A percentile compares a stretch with the other conserved stretches of the same genome.
Evolutionary conservation across 2,797 vertebrate species (phyloP).

Genomic region (Dryobates pubescens): DNA sequence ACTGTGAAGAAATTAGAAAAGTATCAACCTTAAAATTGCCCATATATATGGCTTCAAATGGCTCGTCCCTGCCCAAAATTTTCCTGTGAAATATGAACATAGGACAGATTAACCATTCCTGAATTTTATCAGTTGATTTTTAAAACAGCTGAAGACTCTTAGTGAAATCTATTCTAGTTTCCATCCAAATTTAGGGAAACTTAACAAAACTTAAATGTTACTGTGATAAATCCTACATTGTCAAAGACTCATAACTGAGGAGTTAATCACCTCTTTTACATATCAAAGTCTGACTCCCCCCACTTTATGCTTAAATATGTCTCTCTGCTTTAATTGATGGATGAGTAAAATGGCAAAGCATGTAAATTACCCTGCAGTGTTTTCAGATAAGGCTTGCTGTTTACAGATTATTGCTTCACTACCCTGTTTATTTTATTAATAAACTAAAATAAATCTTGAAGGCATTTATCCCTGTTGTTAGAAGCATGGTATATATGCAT

Average conservation of each 20-base stretch:
- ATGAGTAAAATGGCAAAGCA: background rate
- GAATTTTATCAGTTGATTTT: background rate
- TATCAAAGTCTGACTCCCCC: background rate
- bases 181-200: background rate
- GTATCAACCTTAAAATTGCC: background rate
- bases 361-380: background rate
- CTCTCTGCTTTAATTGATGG: background rate
- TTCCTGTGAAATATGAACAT: background rate
- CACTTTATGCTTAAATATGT: background rate
- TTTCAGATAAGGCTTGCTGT: background rate
- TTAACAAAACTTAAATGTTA: background rate
- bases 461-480: rapidly evolving
- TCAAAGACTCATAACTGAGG: background rate
- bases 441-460: background rate
- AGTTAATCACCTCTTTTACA: background rate
- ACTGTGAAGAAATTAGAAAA: background rate
- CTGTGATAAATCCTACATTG: background rate
- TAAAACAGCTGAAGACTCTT: background rate
- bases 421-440: background rate
- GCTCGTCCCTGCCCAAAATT: background rate
- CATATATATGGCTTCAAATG: background rate
- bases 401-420: background rate
- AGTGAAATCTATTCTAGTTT: background rate
- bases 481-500: rapidly evolving
- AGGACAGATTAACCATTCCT: background rate